Base-by-base conservation (phyloP, 2,113 vertebrate species). In the Gobio gobio region DNA sequence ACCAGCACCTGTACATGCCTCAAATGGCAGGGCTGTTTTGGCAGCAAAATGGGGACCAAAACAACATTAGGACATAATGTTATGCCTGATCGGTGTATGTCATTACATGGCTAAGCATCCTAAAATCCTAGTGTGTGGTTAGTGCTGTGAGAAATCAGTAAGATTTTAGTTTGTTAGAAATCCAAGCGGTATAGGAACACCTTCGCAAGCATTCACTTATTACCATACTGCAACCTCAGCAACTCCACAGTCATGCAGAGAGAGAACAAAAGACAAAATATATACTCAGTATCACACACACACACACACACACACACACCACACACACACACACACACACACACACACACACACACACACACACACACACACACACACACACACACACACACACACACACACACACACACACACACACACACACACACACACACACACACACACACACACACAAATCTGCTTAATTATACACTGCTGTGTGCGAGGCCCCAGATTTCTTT, bases 391-490 rank as follows among this genome's bases (percentile, higher is more conserved):
- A 49, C 43, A 43, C 20, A 51, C 49, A 51, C 47, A 14, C 47
- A 49, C 43, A 43, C 20, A 51, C 49, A 51, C 47, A 14, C 47
- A 49, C 43, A 43, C 20, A 51, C 49, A 51, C 47, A 14, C 47
- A 49, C 43, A 43, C 20, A 51, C 49, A 51, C 47, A 14, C 47
- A 49, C 43, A 43, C 20, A 51, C 49, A 51, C 47, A 14, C 47
- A 49, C 43, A 43, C 16, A 54, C 43, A 33, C 14, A n/a, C 7
- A 63, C 58, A 88, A 59, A 89, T 61, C 73, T 47, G 73, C 63
- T 87, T 83, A 85, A 86, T 78, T 85, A 36, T 78, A 78, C 54
- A 18, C 22, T 64, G 68, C 78, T 61, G 59, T 82, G 56, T 26
- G 63, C n/a, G 7, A 59, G 47, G 49, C 33, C 68, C 49, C 77